Evolutionary conservation across 2,113 vertebrate genomes (phyloP).

Genomic region (Tylochromis polylepis): DNA sequence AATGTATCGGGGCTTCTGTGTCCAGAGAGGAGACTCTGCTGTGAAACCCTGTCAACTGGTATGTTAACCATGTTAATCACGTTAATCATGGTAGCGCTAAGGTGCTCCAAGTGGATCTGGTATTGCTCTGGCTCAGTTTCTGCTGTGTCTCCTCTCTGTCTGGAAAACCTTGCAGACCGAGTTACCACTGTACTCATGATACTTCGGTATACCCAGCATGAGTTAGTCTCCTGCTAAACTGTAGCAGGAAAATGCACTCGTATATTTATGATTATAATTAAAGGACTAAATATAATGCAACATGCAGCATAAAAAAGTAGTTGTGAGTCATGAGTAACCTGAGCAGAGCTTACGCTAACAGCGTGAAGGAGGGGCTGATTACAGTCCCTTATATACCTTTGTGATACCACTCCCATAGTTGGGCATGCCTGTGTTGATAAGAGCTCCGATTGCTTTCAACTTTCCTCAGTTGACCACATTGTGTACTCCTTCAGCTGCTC

Average conservation of each 20-base stretch:
- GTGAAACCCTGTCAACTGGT: conserved; percentile 46
- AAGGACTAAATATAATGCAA: not conserved
- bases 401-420: conserved; percentile 50
- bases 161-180: not conserved
- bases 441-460: not conserved
- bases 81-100: conserved; percentile 19
- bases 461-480: conserved; percentile 13
- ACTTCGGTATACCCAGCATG: not conserved
- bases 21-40: conserved; percentile 17
- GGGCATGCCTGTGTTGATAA: conserved; percentile 41
- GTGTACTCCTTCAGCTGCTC: not conserved
- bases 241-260: not conserved
- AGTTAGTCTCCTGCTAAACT: not conserved
- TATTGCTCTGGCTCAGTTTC: conserved; percentile 4
- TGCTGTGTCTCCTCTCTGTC: conserved; percentile 53
- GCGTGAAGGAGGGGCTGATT: conserved; percentile 31
- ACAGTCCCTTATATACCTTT: conserved; percentile 28
- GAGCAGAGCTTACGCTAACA: not conserved
- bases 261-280: not conserved
- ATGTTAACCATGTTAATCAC: conserved; percentile 28
- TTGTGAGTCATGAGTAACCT: not conserved
- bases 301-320: not conserved
- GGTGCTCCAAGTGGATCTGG: conserved; percentile 31
- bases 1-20: conserved; percentile 25
- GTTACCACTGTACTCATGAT: not conserved